Base-by-base conservation (phyloP, 2,113 vertebrate genomes). In the Cyphomyrus discorhynchus region DNA sequence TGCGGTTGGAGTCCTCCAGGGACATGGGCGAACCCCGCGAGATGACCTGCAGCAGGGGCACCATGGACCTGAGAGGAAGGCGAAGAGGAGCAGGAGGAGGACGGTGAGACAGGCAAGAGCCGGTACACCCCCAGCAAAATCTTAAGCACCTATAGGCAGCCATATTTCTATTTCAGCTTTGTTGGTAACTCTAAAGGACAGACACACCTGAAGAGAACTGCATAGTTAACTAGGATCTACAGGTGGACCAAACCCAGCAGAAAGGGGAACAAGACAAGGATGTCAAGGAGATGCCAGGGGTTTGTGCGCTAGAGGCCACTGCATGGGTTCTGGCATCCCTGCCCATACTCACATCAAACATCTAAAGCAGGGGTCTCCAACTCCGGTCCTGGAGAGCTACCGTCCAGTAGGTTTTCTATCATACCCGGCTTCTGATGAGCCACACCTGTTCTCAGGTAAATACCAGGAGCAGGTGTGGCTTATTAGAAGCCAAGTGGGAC, bases 1-100 rank as follows among this genome's bases (percentile, higher is more conserved):
- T 98, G 86, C 98, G 95, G 91, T 97, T 97, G 0, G 98, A 98
- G 90, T 99, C 98, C 90, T 99, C 98, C 50, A 97, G 96, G 19
- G 97, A 97, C 98, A 99, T 98, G 2, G 98, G 98, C 3, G 98
- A 99, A 19, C 98, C 98, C 92, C 98, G 96, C 0, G 98, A 99
- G 91, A 99, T 97, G 93, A 99, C 96, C 92, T 99, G 98, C 5
- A 99, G 96, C 90, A 99, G 94, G 0, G 97, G 97, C 50, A 99
- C 98, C 97, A 97, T 96, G 50, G 98, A 99, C 94, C 98, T 99
- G 92, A 45, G 7, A 90, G 2, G 47, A 62, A 80, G 42, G 21
- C 7, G 27, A 85, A 84, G 17, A 90, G 50, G 15, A 88, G 31
- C 8, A 35, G 35, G 87, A 62, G 19, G 21, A 42, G 8, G 2